Base-by-base conservation (phyloP, 1,140 invertebrate genomes). In the Zaprionus kolodkinae region DNA sequence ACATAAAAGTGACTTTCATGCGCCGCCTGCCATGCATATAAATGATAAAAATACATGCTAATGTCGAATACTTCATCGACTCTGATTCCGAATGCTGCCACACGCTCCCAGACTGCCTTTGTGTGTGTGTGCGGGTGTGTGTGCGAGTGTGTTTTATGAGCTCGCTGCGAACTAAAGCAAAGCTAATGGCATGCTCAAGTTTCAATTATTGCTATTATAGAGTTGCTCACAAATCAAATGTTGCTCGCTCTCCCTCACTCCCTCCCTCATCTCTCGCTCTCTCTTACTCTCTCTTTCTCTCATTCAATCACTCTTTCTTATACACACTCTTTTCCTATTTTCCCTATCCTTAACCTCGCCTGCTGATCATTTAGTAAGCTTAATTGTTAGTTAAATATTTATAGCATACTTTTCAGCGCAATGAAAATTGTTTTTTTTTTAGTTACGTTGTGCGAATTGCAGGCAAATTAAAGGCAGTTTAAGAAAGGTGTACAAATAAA, bases 31-130 rank as follows among this genome's bases (percentile, higher is more conserved):
- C 83, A 79, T 88, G 83, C 83, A 87, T 87, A 87, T 84, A 87
- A 87, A 87, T 87, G 83, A 87, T 87, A 83, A 79, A 87, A 88
- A 88, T 88, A 79, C 76, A 86, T 83, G 84, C 79, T 86, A 79
- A 87, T 77, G 83, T 68, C 45, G 64, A 52, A 15, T 15, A n/a
- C n/a, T 21, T 57, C 61, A 36, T 52, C n/a, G 72, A 15, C 43
- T 60, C 52, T 36, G 30, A 56, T 59, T 68, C 54, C 61, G 12
- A 45, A 27, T 56, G 35, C 21, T 36, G 7, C 10, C 38, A 59
- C 50, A 50, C 52, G 65, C 36, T 69, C 10, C 13, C 27, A 66
- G 3, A 48, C 55, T 50, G 38, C 35, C 57, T 62, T 25, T 43
- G 25, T 12, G 33, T 45, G 10, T 17, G 27, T 50, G 36, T 48